Evolutionary conservation across 2,113 vertebrate species (phyloP), one percentile per base, ranked within the genome.

Genomic region (Oplegnathus fasciatus): DNA sequence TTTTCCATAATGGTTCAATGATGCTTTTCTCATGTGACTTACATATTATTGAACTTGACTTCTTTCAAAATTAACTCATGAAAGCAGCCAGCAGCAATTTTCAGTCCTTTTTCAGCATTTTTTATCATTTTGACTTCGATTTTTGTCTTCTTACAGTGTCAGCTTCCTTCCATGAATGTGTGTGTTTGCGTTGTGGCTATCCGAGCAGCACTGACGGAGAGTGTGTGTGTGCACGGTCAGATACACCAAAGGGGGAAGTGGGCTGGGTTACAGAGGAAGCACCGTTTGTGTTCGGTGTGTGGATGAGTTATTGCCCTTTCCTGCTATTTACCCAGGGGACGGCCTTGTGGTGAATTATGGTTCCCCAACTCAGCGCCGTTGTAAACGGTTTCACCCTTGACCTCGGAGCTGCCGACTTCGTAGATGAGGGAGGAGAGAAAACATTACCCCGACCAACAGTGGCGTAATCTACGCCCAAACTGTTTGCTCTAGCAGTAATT

Each of bases 251-350:
- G 86, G 89, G 80, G 93, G 88, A 93, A 91, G 94, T 90, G 80
- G 90, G 78, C 80, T 65, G 85, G 67, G 86, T 91, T 89, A 83
- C 89, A 91, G 86, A 93, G 92, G 93, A 95, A 95, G 86, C 90
- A 71, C 84, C 44, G 72, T 91, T 91, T 93, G 88, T 88, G 88
- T 85, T 90, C 32, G 79, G 87, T 84, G 92, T 89, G 85, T 82
- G 87, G 91, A 93, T 94, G 93, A 95, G 85, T 95, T 96, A 95
- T 95, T 87, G 87, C 90, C 67, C 83, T 86, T 95, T 95, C 92
- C 93, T 95, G 90, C 88, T 93, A 42, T 94, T 94, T 94, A 91
- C 91, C 85, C 74, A 65, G 46, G 50, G 89, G 81, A 82, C 55
- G 52, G 85, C 72, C 75, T 42, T 2, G 4, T 72, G 72, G 66